Conservation (phyloP, 2,113 vertebrate genomes). For the Athene cunicularia region DNA sequence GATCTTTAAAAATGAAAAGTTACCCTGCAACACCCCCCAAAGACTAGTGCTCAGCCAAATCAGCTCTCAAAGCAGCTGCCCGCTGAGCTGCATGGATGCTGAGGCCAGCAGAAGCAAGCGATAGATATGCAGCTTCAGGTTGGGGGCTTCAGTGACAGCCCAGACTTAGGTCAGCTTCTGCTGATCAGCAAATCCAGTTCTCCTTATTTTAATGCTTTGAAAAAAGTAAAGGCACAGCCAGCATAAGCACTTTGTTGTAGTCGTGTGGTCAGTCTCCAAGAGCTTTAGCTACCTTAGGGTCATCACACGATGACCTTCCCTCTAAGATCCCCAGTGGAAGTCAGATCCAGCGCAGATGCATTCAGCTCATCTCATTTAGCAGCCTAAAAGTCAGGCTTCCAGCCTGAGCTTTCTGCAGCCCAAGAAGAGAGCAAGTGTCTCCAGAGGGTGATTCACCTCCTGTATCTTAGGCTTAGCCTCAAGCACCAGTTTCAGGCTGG, state of each 20-base stretch:
- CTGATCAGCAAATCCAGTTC: constrained; percentile 28
- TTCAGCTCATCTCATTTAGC: neutral
- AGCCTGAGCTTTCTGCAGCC: neutral
- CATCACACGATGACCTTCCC: neutral
- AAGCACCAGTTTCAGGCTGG: neutral
- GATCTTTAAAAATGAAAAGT: constrained; percentile 29
- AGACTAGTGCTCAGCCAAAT: constrained; percentile 31
- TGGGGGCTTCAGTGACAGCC: neutral
- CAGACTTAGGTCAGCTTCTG: constrained; percentile 26
- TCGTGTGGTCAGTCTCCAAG: neutral
- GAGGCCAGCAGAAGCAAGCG: constrained; percentile 33
- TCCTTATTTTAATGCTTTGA: neutral
- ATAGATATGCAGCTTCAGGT: neutral
- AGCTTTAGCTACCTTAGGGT: neutral
- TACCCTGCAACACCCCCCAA: neutral
- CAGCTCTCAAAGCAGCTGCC: constrained; percentile 48
- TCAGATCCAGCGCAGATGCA: neutral
- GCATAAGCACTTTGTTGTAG: neutral
- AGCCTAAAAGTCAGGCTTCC: neutral
- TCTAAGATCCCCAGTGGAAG: neutral
- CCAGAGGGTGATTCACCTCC: constrained; percentile 36
- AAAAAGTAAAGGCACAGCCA: neutral
- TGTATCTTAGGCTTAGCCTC: constrained; percentile 19
- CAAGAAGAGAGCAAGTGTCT: neutral
- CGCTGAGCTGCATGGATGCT: neutral